Base-by-base conservation (phyloP, 2,797 vertebrate genomes). In the Gymnodraco acuticeps region DNA sequence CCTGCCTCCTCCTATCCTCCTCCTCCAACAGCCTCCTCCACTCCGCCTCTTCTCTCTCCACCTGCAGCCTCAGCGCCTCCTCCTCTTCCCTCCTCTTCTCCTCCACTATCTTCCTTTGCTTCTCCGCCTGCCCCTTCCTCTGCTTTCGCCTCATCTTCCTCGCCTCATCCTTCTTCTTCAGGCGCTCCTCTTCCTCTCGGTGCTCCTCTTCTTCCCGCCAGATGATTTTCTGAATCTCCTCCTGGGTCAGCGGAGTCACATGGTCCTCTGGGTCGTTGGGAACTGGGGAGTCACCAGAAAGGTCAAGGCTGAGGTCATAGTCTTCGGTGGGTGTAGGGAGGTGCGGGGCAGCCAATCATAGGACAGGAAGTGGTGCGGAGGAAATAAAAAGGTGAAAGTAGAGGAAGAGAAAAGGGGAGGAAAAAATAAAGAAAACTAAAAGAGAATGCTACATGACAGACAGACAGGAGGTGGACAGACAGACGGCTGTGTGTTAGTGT, bases 281-380 rank as follows among this genome's bases (percentile, higher is more conserved):
- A 80, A 95, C 95, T 94, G 96, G 92, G 86, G 94, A 96, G 91
- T 97, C 95, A 81, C 96, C 97, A 93, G 97, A 98, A 87, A 95
- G 77, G 87, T 98, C 96, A 86, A 73, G 90, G 87, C 87, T 80
- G 81, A 76, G 75, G 23, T 96, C 93, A 83, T 89, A 91, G 83
- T 90, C 87, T 90, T 81, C 76, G 59, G 19, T 14, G 23, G 43
- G 46, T 73, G 59, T 20, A n/a, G 52, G 54, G 63, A 14, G 65
- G 72, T 50, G 16, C 31, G 33, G 55, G 64, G 68, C 75, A 76
- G 68, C 85, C 78, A 75, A 60, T 81, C 77, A 73, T 81, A 75
- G 52, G 41, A 41, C 56, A 47, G 47, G 46, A 48, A 16, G 45
- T 66, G 5, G 63, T 31, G 4, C 19, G 19, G 31, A 60, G 31